phyloP scores from a whole-genome alignment of 2,888 invertebrate genomes.

The Bruchidius siliquastri region DNA sequence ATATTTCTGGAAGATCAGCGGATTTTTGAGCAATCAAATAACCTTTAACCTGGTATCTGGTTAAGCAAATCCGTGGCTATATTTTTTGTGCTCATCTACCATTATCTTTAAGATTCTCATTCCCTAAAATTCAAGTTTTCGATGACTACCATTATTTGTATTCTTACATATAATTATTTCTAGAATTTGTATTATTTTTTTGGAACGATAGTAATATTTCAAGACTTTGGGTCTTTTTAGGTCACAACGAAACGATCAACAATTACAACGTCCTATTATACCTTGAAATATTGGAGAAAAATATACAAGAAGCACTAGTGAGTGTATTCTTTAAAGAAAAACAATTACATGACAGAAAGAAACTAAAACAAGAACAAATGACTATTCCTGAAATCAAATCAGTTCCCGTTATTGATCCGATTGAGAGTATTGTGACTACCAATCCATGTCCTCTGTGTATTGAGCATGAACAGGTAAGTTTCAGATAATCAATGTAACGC shows the following conservation, averaged over 20 bases:
- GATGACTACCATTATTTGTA: no score
- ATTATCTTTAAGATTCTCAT: no score
- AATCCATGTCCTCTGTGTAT: conserved; percentile 54
- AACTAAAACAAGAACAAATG: conserved; percentile 35
- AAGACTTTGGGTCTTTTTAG: conserved; percentile 24
- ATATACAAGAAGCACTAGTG: conserved; percentile 62
- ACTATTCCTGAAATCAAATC: conserved; percentile 42
- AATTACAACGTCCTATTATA: conserved; percentile 75
- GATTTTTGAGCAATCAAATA: no score
- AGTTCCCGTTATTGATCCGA: conserved; percentile 36
- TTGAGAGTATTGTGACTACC: conserved; percentile 45
- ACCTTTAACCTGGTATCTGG: no score
- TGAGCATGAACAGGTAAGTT: conserved; percentile 47
- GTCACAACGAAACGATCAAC: conserved; percentile 67
- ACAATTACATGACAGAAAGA: conserved; percentile 25
- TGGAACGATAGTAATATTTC: not conserved
- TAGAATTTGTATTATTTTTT: not conserved
- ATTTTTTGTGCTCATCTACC: no score
- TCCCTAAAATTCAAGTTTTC: no score
- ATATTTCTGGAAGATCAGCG: no score
- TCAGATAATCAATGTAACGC: not conserved
- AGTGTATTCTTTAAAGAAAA: conserved; percentile 48
- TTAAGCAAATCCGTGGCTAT: no score
- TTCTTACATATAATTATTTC: no score
- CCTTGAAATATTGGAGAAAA: conserved; percentile 75